Percentiles rank a stretch among this genome's conserved stretches.
Conservation (phyloP, 2,888 invertebrate species). For the Drosophila nr. fundita region DNA sequence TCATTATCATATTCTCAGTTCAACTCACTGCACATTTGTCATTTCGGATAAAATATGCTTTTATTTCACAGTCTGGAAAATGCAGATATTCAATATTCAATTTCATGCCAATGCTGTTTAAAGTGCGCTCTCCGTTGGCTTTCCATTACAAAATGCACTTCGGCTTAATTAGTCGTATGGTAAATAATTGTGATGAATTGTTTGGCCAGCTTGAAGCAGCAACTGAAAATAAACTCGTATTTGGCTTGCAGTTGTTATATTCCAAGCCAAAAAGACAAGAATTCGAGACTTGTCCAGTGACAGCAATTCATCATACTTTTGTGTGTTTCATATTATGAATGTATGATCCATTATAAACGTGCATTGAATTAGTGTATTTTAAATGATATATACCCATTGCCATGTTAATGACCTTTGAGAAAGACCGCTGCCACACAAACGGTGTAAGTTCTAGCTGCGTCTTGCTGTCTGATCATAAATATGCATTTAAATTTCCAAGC, state of each 20-base stretch:
- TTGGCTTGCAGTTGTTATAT: neutral
- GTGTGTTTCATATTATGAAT: constrained; percentile 15
- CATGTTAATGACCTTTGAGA: constrained; percentile 27
- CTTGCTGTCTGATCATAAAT: constrained; percentile 55
- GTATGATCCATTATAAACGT: constrained; percentile 5
- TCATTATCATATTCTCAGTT: neutral
- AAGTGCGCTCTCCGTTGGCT: too few relatives aligned
- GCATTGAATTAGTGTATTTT: constrained; percentile 17
- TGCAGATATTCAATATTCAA: neutral
- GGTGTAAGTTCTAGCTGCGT: neutral
- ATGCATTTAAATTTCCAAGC: constrained; percentile 60
- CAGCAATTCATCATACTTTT: neutral
- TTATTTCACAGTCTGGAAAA: neutral
- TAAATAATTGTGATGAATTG: neutral
- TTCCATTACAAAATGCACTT: too few relatives aligned
- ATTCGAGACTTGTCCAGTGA: neutral
- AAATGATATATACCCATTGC: neutral
- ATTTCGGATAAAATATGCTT: neutral
- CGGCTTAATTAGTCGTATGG: constrained; percentile 1
- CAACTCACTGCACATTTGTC: neutral
- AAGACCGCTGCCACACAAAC: constrained; percentile 22
- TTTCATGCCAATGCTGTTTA: neutral
- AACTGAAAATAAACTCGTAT: neutral
- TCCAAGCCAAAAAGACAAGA: neutral
- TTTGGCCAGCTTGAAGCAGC: neutral